These are phyloP conservation scores for Mimachlamys varia DNA, from an alignment of 2,888 invertebrate species.

Conservation along the genomic window DNA sequence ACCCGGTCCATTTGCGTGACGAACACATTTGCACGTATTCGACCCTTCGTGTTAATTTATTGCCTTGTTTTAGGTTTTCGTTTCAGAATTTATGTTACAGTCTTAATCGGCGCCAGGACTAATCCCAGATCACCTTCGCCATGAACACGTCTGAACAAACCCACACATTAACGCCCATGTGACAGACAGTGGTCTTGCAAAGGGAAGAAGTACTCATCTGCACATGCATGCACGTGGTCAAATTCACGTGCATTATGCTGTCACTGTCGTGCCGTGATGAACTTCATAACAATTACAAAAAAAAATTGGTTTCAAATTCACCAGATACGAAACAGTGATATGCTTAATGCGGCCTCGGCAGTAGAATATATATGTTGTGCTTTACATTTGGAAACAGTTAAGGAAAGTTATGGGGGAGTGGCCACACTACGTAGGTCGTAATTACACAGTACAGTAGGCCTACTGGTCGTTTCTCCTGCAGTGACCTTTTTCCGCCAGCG, in stretches of 20 bases:
- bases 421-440: background rate
- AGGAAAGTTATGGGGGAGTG: background rate
- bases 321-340: background rate
- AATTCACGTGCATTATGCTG: background rate
- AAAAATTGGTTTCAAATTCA: background rate
- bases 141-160: background rate
- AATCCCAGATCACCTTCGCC: background rate
- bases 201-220: background rate
- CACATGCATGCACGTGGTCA: background rate
- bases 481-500: background rate
- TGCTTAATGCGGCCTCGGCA: background rate
- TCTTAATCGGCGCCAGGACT: background rate
- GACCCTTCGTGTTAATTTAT: slow-evolving; percentile 4
- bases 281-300: background rate
- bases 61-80: background rate
- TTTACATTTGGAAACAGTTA: background rate
- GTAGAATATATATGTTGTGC: background rate
- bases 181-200: background rate
- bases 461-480: background rate
- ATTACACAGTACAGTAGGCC: background rate
- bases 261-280: no score
- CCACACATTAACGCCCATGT: background rate
- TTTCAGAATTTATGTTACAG: background rate
- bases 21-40: background rate
- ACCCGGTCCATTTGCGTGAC: background rate